These are phyloP conservation scores for Melanocharis versteri DNA, from an alignment of 2,113 vertebrate genomes.

Conservation along the genomic window DNA sequence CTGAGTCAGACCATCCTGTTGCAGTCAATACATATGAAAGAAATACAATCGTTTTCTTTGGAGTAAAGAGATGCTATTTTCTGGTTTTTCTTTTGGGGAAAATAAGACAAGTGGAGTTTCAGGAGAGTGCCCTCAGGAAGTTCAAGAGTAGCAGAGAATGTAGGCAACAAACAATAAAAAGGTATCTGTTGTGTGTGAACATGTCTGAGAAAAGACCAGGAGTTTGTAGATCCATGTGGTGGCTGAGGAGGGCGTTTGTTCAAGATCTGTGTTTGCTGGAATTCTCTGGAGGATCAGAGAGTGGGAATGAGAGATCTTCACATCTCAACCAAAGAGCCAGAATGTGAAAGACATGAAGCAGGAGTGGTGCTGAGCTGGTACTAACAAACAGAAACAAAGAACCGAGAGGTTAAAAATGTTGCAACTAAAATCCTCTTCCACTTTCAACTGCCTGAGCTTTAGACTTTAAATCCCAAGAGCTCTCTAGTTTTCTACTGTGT, in stretches of 20 bases:
- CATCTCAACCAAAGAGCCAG: conserved; percentile 16
- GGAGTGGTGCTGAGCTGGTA: not conserved
- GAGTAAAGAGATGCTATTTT: not conserved
- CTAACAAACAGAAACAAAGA: conserved; percentile 29
- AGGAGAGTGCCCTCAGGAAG: not conserved
- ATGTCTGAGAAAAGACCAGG: not conserved
- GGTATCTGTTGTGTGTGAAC: not conserved
- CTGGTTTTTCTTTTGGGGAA: not conserved
- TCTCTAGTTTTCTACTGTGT: not conserved
- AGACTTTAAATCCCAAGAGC: conserved; percentile 47
- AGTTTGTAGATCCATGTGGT: not conserved
- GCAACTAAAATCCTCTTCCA: not conserved
- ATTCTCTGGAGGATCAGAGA: conserved; percentile 25
- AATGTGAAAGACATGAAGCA: not conserved
- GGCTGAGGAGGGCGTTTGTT: conserved; percentile 7
- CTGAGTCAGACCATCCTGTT: not conserved
- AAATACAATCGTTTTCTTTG: not conserved
- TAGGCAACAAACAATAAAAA: not conserved
- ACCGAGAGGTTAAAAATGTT: conserved; percentile 26
- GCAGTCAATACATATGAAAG: not conserved
- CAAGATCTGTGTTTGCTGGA: conserved; percentile 9
- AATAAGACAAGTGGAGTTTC: not conserved
- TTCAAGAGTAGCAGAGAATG: not conserved
- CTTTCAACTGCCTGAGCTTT: conserved; percentile 19
- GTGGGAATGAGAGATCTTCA: conserved; percentile 10